Percentiles rank a stretch among this genome's conserved stretches.
Evolutionary conservation across 23 tunicate genomes (phyloP).

Genomic region (Phallusia fumigata): DNA sequence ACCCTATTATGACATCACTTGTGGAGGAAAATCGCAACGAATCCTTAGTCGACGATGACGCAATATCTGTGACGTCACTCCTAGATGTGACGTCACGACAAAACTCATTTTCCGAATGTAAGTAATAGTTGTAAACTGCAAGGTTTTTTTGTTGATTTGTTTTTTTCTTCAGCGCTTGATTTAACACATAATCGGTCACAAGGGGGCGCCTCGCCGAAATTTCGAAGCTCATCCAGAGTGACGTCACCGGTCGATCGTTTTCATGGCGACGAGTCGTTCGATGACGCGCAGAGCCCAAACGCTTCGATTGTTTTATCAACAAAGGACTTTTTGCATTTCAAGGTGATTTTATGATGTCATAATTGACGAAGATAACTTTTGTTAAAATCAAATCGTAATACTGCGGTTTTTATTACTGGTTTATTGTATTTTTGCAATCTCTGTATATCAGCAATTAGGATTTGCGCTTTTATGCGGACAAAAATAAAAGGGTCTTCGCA

Average conservation of each 20-base stretch:
- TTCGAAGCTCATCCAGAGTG: neutral
- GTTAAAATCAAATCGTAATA: too few species aligned
- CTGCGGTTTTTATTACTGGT: too few species aligned
- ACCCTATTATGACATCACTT: neutral
- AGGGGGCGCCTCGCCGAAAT: conserved; percentile 12
- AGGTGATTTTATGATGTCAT: too few species aligned
- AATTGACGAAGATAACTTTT: too few species aligned
- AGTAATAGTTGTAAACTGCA: neutral
- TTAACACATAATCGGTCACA: neutral
- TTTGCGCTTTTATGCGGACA: too few species aligned
- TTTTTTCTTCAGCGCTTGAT: neutral
- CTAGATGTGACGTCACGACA: neutral
- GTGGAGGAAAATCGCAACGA: conserved; percentile 11
- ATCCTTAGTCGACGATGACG: neutral
- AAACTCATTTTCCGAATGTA: neutral
- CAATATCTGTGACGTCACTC: conserved; percentile 15
- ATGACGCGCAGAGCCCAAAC: neutral
- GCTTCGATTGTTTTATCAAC: conserved; percentile 31
- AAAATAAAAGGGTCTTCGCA: neutral
- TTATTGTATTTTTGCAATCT: too few species aligned
- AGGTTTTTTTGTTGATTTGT: neutral
- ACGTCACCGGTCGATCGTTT: conserved; percentile 9
- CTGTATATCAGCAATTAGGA: too few species aligned
- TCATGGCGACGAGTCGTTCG: neutral
- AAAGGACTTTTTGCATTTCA: conserved; percentile 46